Base-by-base conservation (phyloP, 1,140 invertebrate species). In the Protaetia brevitarsis region DNA sequence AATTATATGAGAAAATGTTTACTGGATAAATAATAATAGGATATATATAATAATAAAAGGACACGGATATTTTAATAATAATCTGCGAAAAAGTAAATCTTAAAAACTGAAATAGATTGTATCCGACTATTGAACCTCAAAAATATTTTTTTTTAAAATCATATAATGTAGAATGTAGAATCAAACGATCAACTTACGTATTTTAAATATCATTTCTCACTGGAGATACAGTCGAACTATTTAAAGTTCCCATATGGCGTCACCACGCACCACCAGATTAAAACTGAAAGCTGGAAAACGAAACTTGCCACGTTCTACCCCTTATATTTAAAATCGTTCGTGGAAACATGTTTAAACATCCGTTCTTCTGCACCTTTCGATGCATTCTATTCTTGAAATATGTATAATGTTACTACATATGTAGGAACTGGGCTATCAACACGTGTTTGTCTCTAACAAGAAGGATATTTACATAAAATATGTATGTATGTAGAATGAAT, bases 271-370 rank as follows among this genome's bases (percentile, higher is more conserved):
- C 41, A 51, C 26, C 10, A 51, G 41, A 23, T 23, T 2, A 21
- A 51, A 51, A 51, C 41, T 51, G 26, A 51, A 51, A 23, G 19
- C 16, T 51, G 13, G 26, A 51, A 51, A 51, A 23, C 41, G 41
- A 11, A 51, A 23, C 41, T 51, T 51, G n/a, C 26, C 41, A 19
- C 41, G 19, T 23, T 8, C 16, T 11, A 51, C 41, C 41, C 41
- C 41, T 51, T 51, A 51, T 51, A 23, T 51, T 51, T 51, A 51
- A 51, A 51, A 51, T 23, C 41, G 41, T 51, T 51, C 41, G 21
- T 51, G 41, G 41, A 51, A 51, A 19, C 41, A 51, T 19, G 41
- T 51, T 51, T 51, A 51, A 51, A 51, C 41, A 51, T 51, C 41
- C 41, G 41, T 51, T 51, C 41, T 19, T 51, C 41, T 16, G 41